A percentile compares a stretch with the other conserved stretches of the same genome.
Conservation (phyloP, 2,113 vertebrate genomes). For the Hemiprocne comata region DNA sequence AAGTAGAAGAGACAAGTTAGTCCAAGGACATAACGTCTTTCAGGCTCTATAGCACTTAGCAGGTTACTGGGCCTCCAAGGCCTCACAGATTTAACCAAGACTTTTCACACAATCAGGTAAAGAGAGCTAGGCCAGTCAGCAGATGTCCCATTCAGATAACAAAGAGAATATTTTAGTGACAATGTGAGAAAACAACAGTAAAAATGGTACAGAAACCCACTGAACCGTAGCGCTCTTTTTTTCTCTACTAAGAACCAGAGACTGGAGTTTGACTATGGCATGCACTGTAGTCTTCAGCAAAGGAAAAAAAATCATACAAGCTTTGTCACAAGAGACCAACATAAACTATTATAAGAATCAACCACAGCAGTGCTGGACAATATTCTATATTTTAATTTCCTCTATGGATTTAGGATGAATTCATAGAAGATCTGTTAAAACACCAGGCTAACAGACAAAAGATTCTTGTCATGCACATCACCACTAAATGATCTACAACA, state of each 20-base stretch:
- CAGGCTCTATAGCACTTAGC: conserved; percentile 90
- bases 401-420: neutral
- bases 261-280: conserved; percentile 30
- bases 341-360: conserved; percentile 36
- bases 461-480: neutral
- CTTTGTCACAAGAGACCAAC: conserved; percentile 17
- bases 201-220: conserved; percentile 81
- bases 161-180: conserved; percentile 92
- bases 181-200: conserved; percentile 94
- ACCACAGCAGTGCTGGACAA: neutral
- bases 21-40: conserved; percentile 92
- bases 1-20: conserved; percentile 79
- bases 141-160: conserved; percentile 82
- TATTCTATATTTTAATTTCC: conserved; percentile 18
- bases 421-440: conserved; percentile 8
- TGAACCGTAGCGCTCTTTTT: conserved; percentile 82
- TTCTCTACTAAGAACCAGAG: conserved; percentile 19
- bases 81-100: conserved; percentile 88
- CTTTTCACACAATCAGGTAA: conserved; percentile 97
- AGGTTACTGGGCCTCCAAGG: conserved; percentile 82
- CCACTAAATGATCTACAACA: neutral
- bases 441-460: neutral
- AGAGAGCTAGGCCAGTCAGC: conserved; percentile 73
- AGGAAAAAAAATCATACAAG: conserved; percentile 23
- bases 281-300: conserved; percentile 42